Base-by-base conservation (phyloP, 1,140 invertebrate species). In the Lordiphosa collinella region DNA sequence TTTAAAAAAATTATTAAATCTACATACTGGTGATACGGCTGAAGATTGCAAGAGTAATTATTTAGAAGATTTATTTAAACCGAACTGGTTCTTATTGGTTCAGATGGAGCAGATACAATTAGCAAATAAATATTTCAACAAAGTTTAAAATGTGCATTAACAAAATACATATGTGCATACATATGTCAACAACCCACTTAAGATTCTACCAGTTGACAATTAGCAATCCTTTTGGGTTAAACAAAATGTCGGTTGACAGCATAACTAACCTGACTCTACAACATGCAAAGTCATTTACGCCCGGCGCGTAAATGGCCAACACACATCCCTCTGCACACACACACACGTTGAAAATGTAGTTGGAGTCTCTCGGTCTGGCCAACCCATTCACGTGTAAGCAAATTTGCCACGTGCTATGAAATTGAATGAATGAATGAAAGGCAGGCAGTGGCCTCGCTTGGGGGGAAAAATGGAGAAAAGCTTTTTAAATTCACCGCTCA, bases 281-380 rank as follows among this genome's bases (percentile, higher is more conserved):
- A 59, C 56, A 75, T 54, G 70, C 51, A 80, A 74, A 74, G 75
- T 80, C 70, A 80, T 74, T 74, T 80, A 80, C 55, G 57, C 43
- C 46, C 34, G 37, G 25, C 54, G 34, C 40, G 52, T 62, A 66
- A 80, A 80, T 62, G 70, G 72, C 40, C 40, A 14, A 32, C 31
- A 54, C 36, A 36, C 18, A 16, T 25, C 12, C 36, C 5, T 11
- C 14, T 4, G 25, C 12, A 18, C 35, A 29, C 14, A 14, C 31
- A 43, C 41, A 44, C 32, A 40, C 22, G 41, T 32, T 22, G 12
- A 12, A 35, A 7, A 31, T 14, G 18, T 32, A 14, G 29, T 53
- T 16, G 10, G 35, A 22, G 34, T 13, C 43, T 46, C 36, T 31
- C 7, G 40, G 22, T 25, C 36, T 53, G 22, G 11, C 31, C 50